A percentile compares a stretch with the other conserved stretches of the same genome.
These are phyloP conservation scores for Microtus richardsoni DNA, from an alignment of 2,113 vertebrate genomes.

Conservation along the genomic window DNA sequence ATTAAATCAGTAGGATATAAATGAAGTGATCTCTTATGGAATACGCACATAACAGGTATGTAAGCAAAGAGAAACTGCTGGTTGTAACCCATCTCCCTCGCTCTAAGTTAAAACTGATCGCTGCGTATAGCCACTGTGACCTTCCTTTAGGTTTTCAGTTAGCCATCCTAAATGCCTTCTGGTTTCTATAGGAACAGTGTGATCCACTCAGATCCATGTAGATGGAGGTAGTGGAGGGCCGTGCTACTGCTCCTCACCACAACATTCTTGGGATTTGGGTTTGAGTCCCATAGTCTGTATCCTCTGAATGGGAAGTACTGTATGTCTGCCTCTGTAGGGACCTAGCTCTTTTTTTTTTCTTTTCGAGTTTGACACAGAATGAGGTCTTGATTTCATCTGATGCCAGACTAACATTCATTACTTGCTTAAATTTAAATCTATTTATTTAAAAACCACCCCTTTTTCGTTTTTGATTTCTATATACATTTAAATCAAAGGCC, in stretches of 20 bases:
- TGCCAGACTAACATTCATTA: conserved; percentile 6
- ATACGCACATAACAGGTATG: background rate
- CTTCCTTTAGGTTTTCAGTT: background rate
- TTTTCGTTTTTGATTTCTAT: background rate
- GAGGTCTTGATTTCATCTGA: background rate
- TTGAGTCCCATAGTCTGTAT: background rate
- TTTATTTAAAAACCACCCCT: background rate
- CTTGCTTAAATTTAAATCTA: background rate
- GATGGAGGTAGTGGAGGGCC: background rate
- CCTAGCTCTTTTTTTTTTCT: background rate
- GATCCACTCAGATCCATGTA: background rate
- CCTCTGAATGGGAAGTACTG: background rate
- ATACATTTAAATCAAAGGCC: background rate
- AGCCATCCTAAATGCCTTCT: background rate
- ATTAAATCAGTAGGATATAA: background rate
- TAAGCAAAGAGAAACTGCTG: background rate
- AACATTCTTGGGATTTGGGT: background rate
- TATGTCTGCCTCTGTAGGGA: background rate
- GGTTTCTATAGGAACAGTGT: background rate
- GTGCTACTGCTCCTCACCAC: background rate
- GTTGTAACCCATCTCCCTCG: background rate
- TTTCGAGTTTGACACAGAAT: background rate
- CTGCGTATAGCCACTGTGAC: background rate
- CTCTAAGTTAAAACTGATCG: background rate
- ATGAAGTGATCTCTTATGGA: background rate